Base-by-base conservation (phyloP, 2,113 vertebrate genomes). In the Rafetus swinhoei region DNA sequence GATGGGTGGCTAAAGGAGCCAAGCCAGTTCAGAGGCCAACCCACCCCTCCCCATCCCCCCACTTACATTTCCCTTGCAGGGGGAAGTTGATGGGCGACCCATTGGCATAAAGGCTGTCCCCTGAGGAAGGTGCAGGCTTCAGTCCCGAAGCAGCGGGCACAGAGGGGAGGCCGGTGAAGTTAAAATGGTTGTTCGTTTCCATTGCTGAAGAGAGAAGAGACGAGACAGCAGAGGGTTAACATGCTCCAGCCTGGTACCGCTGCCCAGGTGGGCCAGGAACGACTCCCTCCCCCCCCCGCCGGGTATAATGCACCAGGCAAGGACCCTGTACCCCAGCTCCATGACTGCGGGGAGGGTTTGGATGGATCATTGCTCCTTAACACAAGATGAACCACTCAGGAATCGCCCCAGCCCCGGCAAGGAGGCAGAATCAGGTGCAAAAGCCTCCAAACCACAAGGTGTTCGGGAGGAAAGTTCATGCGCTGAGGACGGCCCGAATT, bases 171-270 rank as follows among this genome's bases (percentile, higher is more conserved):
- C 98, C 98, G 97, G 98, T 98, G 97, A 99, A 99, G 97, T 98
- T 98, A 97, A 99, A 99, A 98, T 98, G 99, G 98, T 99, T 98
- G 98, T 99, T 99, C 92, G 99, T 98, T 97, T 99, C 99, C 99
- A 99, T 99, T 93, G 97, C 98, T 98, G 97, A 65, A 35, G 55
- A 77, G 35, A 81, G 80, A 39, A 97, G 13, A 96, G 91, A 94
- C 88, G 5, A 81, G 50, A 27, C 19, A 52, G 54, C 50, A 53
- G 52, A 3, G 55, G 27, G 87, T 97, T 96, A 97, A 69, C 1
- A 3, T 4, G 21, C 69, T 87, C 81, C 6, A 0, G 27, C 21
- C 45, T 3, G 22, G 22, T 2, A 10, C 19, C 10, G 19, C 27
- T 60, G 59, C 25, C 57, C 10, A 9, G 27, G 60, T 11, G 29